Evolutionary conservation across 2,797 vertebrate species (phyloP), one percentile per base, ranked within the genome.

Genomic region (Phoebastria nigripes): DNA sequence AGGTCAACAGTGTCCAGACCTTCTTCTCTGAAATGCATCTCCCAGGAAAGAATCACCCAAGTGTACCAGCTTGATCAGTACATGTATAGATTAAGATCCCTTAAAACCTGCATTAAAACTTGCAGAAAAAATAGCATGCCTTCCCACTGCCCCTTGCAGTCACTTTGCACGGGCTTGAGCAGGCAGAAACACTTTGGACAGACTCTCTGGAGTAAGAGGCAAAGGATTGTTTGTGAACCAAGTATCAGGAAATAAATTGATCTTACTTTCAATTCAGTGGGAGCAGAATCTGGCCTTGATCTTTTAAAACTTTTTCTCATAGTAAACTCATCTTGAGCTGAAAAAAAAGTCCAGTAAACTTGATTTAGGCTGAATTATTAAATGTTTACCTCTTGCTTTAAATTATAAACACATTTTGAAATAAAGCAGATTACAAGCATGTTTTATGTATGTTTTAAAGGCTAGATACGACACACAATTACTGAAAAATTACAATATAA

Each of bases 1-100:
- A 97, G 95, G 96, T 94, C 96, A 89, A 9, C 31, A 56, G 83
- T 4, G 47, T 52, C 94, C 83, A 84, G 83, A n/a, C 59, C 73
- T 94, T 22, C 51, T 11, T 79, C 83, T 85, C 65, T 67, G 67
- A 71, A 80, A 88, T 15, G 39, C 72, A 42, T 12, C 88, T 86
- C 69, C 65, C 42, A 67, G 44, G 71, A 63, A 81, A 85, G 37
- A 31, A 41, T 65, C 80, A 51, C 22, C 58, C 71, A 31, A 35
- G 33, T 35, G 69, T 42, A 76, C 20, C 62, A 65, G 37, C 24
- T 42, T 52, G 35, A 67, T 59, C 70, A 52, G 44, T 28, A 51
- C 33, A 7, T 0, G 2, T 11, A 33, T 1, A 61, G 14, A 24
- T n/a, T 1, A 37, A 90, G 31, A 70, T 33, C 41, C 41, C 62